Base-by-base conservation (phyloP, 2,113 vertebrate genomes). In the Castor canadensis region DNA sequence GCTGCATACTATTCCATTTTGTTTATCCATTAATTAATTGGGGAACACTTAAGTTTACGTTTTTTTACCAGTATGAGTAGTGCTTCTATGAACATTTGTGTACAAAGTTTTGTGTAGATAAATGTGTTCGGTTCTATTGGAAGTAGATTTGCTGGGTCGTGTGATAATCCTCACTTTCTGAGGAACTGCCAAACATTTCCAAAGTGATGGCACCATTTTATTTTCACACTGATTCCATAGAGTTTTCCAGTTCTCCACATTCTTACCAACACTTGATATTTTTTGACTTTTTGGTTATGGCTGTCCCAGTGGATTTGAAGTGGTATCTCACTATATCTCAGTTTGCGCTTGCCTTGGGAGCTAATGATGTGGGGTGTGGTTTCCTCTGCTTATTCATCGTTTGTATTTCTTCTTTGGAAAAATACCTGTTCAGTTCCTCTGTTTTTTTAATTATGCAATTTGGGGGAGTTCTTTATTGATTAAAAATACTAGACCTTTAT, bases 171-270 rank as follows among this genome's bases (percentile, higher is more conserved):
- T 73, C 58, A 71, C 43, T 80, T 62, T 82, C 64, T 82, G 43
- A 88, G 80, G 43, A 95, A 76, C 15, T 92, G 85, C 58, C 52
- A 71, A 69, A 94, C 58, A 84, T 85, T 93, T 94, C 58, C 66
- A 73, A 64, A 92, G 45, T 43, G 43, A 45, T 91, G n/a, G 54
- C 56, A 64, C 47, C 77, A 60, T 92, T 85, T 89, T 93, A 72
- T 81, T 24, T 81, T 71, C 66, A n/a, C 28, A 71, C 67, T 17
- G 32, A 11, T 54, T 56, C 75, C 5, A 9, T 80, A 11, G 12
- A 72, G 54, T 20, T 38, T 83, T 66, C 28, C 19, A 81, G 0
- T 69, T 87, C n/a, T 75, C 52, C 52, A 56, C 47, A 81, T 66
- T 85, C 83, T 52, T 35, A 64, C 56, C 32, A 77, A 35, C 19